phyloP scores from a whole-genome alignment of 2,797 vertebrate species.

The Lophius americanus region DNA sequence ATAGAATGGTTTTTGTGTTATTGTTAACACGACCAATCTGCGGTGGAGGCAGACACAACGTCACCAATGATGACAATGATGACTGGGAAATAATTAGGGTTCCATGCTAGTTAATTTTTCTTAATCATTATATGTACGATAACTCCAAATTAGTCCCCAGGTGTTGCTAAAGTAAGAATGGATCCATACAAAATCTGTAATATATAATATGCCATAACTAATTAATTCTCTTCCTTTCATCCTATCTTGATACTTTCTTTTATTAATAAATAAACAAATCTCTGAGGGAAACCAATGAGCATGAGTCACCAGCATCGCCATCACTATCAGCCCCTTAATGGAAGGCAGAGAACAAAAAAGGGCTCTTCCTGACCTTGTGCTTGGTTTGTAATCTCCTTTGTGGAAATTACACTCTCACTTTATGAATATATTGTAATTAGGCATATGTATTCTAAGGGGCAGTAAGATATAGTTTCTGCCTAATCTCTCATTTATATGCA shows the following conservation, averaged over 20 bases:
- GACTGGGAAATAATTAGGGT: neutral
- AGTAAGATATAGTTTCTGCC: slow-evolving; percentile 84
- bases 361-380: slow-evolving; percentile 83
- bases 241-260: slow-evolving; percentile 45
- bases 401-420: slow-evolving; percentile 87
- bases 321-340: slow-evolving; percentile 72
- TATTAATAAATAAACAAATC: slow-evolving; percentile 55
- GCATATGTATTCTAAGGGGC: slow-evolving; percentile 87
- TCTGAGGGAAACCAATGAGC: slow-evolving; percentile 61
- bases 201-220: slow-evolving; percentile 32
- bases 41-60: too few relatives aligned
- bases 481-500: slow-evolving; percentile 94
- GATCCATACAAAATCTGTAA: slow-evolving; percentile 19
- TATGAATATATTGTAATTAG: slow-evolving; percentile 91
- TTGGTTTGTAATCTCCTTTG: slow-evolving; percentile 87
- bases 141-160: slow-evolving; percentile 2
- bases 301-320: slow-evolving; percentile 70
- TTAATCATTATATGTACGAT: slow-evolving; percentile 6
- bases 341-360: slow-evolving; percentile 67
- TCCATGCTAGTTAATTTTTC: neutral
- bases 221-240: slow-evolving; percentile 47
- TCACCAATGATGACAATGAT: too few relatives aligned
- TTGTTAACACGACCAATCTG: too few relatives aligned
- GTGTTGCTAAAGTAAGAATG: slow-evolving; percentile 9
- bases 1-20: too few relatives aligned